phyloP scores from a whole-genome alignment of 23 tunicate genomes.

The Trididemnum clinides region DNA sequence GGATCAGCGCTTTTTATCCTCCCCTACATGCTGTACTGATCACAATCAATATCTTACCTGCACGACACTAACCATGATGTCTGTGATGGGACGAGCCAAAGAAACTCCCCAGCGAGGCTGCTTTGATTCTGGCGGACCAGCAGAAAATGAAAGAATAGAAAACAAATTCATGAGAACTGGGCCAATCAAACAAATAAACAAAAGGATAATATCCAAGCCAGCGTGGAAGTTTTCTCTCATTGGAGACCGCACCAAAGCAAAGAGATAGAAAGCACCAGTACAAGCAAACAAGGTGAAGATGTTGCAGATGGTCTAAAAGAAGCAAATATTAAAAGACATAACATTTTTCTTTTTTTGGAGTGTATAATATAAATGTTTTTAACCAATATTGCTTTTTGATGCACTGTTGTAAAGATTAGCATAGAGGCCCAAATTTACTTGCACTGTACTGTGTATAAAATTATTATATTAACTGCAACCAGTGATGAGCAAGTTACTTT shows the following conservation, averaged over 20 bases:
- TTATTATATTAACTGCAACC: too few relatives aligned
- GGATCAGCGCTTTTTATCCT: too few relatives aligned
- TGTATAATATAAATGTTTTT: too few relatives aligned
- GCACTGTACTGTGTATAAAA: too few relatives aligned
- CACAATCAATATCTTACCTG: neutral
- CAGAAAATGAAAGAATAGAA: constrained; percentile 26
- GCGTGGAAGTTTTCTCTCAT: neutral
- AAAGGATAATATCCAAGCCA: constrained; percentile 47
- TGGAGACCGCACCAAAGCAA: constrained; percentile 24
- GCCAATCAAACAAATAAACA: constrained; percentile 26
- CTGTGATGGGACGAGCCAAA: constrained; percentile 1
- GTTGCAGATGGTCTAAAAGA: constrained; percentile 26
- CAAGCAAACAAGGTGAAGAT: constrained; percentile 28
- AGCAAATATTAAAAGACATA: neutral
- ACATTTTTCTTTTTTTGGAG: too few relatives aligned
- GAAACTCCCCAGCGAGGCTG: neutral
- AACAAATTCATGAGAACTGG: neutral
- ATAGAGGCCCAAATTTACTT: too few relatives aligned
- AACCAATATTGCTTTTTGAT: too few relatives aligned
- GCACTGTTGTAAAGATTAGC: too few relatives aligned
- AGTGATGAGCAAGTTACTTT: too few relatives aligned
- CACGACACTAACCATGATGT: constrained; percentile 4
- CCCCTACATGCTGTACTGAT: too few relatives aligned
- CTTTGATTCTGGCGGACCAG: neutral
- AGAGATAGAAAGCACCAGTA: constrained; percentile 18